Conservation (phyloP, 1,140 invertebrate species). For the Mamestra configurata region DNA sequence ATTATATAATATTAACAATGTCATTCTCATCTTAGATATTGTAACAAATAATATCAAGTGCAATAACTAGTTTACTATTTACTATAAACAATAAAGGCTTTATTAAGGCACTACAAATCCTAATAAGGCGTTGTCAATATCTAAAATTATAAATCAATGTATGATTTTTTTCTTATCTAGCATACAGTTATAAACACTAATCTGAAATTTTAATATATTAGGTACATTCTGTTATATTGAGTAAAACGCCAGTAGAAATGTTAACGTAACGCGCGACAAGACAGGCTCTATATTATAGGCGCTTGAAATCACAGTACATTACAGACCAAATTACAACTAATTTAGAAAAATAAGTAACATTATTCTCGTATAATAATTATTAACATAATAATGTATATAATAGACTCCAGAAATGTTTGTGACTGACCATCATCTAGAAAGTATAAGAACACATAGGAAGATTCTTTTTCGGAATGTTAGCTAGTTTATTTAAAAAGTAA, state of each 20-base stretch:
- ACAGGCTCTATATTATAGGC: slow-evolving; percentile 19
- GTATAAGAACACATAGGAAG: slow-evolving; percentile 20
- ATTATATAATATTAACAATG: slow-evolving; percentile 47
- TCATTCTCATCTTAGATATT: slow-evolving; percentile 40
- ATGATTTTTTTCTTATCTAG: slow-evolving; percentile 43
- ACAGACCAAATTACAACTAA: slow-evolving; percentile 42
- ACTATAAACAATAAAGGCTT: slow-evolving; percentile 57
- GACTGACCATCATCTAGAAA: slow-evolving; percentile 9
- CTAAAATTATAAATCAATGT: slow-evolving; percentile 30
- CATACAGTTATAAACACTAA: slow-evolving; percentile 10
- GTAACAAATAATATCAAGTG: slow-evolving; percentile 68
- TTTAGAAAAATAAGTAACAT: slow-evolving; percentile 49
- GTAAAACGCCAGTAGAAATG: slow-evolving; percentile 23
- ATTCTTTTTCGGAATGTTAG: slow-evolving; percentile 32
- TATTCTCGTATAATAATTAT: slow-evolving; percentile 24
- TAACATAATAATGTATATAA: slow-evolving; percentile 30
- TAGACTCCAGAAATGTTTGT: slow-evolving; percentile 31
- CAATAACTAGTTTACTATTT: slow-evolving; percentile 49
- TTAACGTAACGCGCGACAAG: slow-evolving; percentile 28
- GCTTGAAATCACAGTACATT: slow-evolving; percentile 41
- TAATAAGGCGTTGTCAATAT: slow-evolving; percentile 61
- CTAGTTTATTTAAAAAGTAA: slow-evolving; percentile 31
- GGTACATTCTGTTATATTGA: slow-evolving; percentile 38
- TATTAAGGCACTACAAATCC: slow-evolving; percentile 77
- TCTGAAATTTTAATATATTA: slow-evolving; percentile 20